Evolutionary conservation across 2,113 vertebrate genomes (phyloP).

Genomic region (Otis tarda): DNA sequence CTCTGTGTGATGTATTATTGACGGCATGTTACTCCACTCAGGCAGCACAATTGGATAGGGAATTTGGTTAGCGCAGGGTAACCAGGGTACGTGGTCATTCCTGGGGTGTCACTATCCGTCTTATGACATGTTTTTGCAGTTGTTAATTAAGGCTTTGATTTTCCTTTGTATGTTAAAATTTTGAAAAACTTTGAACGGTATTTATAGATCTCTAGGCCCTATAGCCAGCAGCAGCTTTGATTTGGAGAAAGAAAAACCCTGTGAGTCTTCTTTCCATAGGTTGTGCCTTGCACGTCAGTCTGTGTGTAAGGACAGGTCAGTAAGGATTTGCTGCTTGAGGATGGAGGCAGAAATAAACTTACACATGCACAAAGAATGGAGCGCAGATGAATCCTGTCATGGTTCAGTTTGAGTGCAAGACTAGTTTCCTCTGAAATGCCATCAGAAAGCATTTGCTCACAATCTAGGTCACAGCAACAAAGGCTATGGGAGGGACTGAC

Average conservation of each 20-base stretch:
- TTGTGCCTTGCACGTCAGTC: background rate
- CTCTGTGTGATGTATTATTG: background rate
- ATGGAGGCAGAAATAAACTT: background rate
- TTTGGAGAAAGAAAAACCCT: background rate
- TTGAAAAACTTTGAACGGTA: background rate
- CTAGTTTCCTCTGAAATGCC: constrained; percentile 52
- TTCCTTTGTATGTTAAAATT: background rate
- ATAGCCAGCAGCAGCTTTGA: background rate
- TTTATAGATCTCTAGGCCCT: background rate
- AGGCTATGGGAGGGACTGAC: background rate
- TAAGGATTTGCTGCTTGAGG: background rate
- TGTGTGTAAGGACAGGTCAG: background rate
- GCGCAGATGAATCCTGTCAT: background rate
- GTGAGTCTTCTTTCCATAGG: background rate
- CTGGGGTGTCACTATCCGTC: background rate
- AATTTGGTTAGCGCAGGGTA: background rate
- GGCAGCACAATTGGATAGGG: background rate
- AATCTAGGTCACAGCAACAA: constrained; percentile 62
- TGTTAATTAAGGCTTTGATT: constrained; percentile 7
- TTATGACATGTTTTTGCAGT: background rate
- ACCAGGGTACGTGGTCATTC: background rate
- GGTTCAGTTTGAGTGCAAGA: background rate
- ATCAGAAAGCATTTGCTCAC: constrained; percentile 48
- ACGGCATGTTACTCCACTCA: background rate
- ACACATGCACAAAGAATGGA: background rate